Evolutionary conservation across 2,888 invertebrate genomes (phyloP).

Genomic region (Lithophane semibrunnea): DNA sequence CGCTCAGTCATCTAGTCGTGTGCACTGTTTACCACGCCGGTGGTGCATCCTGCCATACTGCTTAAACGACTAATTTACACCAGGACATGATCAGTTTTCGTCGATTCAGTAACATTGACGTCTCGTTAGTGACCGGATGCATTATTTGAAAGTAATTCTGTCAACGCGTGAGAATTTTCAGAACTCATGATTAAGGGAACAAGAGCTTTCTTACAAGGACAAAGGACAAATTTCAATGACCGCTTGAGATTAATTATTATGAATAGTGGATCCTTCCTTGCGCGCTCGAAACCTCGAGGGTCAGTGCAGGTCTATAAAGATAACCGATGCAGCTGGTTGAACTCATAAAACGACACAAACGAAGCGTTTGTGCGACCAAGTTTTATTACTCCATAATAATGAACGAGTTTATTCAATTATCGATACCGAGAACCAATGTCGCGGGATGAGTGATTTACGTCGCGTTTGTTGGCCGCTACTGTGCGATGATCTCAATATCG

Average conservation of each 20-base stretch:
- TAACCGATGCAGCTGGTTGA: conserved; percentile 85
- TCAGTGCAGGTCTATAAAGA: conserved; percentile 80
- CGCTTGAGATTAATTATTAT: conserved; percentile 48
- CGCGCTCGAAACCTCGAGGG: conserved; percentile 73
- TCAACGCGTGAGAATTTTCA: conserved; percentile 27
- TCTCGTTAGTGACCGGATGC: conserved; percentile 56
- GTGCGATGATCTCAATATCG: conserved; percentile 68
- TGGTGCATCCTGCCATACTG: conserved; percentile 67
- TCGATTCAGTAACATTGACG: conserved; percentile 47
- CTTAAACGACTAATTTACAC: conserved; percentile 58
- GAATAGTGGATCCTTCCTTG: conserved; percentile 53
- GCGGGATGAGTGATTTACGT: conserved; percentile 84
- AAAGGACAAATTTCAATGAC: conserved; percentile 22
- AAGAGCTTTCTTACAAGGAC: conserved; percentile 12
- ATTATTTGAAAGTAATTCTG: conserved; percentile 38
- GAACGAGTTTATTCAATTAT: conserved; percentile 89
- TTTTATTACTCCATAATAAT: conserved; percentile 86
- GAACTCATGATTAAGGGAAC: conserved; percentile 3
- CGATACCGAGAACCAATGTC: conserved; percentile 85
- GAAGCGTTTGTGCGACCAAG: conserved; percentile 80
- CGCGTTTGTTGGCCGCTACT: conserved; percentile 62
- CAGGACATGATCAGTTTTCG: conserved; percentile 53
- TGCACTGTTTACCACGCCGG: conserved; percentile 57
- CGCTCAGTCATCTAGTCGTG: conserved; percentile 78
- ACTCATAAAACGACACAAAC: conserved; percentile 87